These are phyloP conservation scores for Manacus vitellinus DNA, from an alignment of 2,113 vertebrate species.

Conservation along the genomic window DNA sequence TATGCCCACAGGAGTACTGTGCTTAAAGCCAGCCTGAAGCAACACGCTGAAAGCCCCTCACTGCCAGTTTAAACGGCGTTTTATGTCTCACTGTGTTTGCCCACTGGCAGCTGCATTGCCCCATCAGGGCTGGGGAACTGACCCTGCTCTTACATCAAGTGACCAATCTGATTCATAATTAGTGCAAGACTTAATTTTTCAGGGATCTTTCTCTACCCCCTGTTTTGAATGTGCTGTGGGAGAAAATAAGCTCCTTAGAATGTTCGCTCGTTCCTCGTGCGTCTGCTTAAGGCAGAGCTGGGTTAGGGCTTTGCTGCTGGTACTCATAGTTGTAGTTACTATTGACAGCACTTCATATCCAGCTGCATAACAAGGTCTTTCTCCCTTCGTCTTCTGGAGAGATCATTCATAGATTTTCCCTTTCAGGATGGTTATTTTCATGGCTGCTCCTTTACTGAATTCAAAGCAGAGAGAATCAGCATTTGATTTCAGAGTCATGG, in stretches of 20 bases:
- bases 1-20: not conserved
- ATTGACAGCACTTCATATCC: not conserved
- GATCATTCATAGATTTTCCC: not conserved
- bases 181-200: not conserved
- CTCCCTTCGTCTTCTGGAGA: not conserved
- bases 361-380: not conserved
- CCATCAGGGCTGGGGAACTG: not conserved
- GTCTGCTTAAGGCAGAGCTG: not conserved
- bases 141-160: not conserved
- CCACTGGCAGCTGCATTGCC: not conserved
- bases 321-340: not conserved
- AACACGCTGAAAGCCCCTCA: not conserved
- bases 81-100: not conserved
- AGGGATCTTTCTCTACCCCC: not conserved
- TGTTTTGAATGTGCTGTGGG: not conserved
- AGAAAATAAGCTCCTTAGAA: not conserved
- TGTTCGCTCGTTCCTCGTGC: rapidly evolving
- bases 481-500: not conserved
- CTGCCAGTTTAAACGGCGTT: not conserved
- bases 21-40: not conserved
- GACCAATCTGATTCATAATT: not conserved
- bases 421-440: not conserved
- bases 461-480: not conserved
- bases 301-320: not conserved
- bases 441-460: not conserved